Conservation (phyloP, 2,797 vertebrate species). For the Leptoclinus maculatus region DNA sequence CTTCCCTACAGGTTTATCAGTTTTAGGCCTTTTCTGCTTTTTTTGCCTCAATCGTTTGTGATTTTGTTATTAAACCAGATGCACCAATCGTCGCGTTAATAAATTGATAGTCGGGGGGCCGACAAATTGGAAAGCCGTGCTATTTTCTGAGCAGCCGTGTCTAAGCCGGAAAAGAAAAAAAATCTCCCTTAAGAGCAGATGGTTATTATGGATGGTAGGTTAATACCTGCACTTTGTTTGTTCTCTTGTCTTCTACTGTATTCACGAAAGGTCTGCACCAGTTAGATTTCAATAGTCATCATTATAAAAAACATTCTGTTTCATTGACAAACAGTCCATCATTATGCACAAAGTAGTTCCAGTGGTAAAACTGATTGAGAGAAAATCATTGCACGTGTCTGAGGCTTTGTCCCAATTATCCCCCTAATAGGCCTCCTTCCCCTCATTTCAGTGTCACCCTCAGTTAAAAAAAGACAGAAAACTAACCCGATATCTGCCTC, state of each 20-base stretch:
- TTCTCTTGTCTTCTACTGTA: background rate
- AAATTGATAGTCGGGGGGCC: background rate
- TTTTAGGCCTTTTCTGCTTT: background rate
- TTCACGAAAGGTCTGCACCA: background rate
- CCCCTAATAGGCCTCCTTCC: background rate
- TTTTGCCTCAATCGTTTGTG: background rate
- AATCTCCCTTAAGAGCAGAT: background rate
- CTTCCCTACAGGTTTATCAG: background rate
- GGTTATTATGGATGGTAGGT: background rate
- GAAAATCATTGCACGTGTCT: constrained; percentile 14
- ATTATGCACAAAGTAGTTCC: constrained; percentile 9
- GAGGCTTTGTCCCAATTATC: constrained; percentile 14
- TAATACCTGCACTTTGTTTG: background rate
- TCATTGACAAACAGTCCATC: background rate
- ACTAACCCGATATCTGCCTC: background rate
- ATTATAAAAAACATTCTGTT: background rate
- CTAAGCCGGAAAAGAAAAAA: background rate
- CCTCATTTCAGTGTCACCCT: background rate
- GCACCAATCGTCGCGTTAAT: background rate
- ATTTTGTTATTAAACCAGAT: background rate
- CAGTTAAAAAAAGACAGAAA: background rate
- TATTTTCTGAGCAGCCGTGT: background rate
- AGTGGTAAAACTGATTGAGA: constrained; percentile 8
- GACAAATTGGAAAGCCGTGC: background rate
- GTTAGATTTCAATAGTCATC: background rate